phyloP scores from a whole-genome alignment of 2,113 vertebrate species.

The Syrrhaptes paradoxus region DNA sequence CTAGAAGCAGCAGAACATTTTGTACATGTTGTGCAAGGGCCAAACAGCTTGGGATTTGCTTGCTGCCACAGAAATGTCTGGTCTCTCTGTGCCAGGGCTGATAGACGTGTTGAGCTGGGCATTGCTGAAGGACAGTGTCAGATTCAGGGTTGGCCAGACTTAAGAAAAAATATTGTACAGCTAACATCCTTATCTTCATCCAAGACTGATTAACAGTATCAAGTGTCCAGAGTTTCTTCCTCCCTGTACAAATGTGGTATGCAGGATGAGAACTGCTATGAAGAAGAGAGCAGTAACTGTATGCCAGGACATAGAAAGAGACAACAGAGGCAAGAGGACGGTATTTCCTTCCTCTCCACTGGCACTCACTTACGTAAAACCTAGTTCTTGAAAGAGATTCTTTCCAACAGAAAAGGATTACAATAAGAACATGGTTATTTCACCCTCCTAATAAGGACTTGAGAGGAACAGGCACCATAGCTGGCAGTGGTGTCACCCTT shows the following conservation, averaged over 20 bases:
- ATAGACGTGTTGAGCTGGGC: background rate
- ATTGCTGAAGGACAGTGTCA: background rate
- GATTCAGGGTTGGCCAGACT: background rate
- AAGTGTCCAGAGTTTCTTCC: background rate
- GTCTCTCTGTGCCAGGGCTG: background rate
- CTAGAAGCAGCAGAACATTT: background rate
- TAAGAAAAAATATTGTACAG: background rate
- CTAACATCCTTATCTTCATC: background rate
- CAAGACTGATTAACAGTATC: background rate
- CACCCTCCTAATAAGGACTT: background rate
- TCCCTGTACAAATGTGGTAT: background rate
- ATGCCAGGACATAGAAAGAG: background rate
- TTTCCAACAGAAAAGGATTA: background rate
- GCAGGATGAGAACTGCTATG: background rate
- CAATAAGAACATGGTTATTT: background rate
- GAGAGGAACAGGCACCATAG: background rate
- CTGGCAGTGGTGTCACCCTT: fast-evolving
- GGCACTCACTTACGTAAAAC: background rate
- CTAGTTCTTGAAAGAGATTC: background rate
- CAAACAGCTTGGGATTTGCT: background rate
- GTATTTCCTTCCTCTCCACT: background rate
- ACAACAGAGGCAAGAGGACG: background rate
- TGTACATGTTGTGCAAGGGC: background rate
- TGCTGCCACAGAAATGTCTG: background rate
- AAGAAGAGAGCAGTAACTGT: background rate